A percentile compares a stretch with the other conserved stretches of the same genome.
phyloP scores from a whole-genome alignment of 2,888 invertebrate genomes.

The Ceraclea dissimilis region DNA sequence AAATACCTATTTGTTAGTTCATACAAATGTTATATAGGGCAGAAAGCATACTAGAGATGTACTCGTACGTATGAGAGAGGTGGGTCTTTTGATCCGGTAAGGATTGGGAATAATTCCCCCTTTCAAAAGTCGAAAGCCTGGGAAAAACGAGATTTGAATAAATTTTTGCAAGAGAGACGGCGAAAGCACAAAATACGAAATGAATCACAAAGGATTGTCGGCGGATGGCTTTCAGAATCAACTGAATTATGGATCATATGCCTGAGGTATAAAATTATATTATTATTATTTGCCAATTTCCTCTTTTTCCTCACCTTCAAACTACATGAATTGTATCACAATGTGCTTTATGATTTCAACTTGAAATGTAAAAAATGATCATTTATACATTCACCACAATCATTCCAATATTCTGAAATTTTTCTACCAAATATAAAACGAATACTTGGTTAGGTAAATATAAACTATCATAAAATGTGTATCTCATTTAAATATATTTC shows the following conservation, averaged over 20 bases:
- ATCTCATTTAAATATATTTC: no score
- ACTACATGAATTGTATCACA: not conserved
- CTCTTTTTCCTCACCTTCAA: not conserved
- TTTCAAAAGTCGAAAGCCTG: constrained; percentile 22
- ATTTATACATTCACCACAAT: no score
- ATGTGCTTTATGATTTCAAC: no score
- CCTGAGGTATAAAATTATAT: constrained; percentile 6
- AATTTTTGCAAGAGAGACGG: constrained; percentile 15
- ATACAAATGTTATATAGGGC: no score
- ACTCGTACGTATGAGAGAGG: not conserved
- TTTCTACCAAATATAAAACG: no score
- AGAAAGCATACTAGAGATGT: no score
- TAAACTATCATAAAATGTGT: no score
- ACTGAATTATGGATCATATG: constrained; percentile 20
- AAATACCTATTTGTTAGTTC: no score
- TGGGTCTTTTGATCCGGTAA: constrained; percentile 2
- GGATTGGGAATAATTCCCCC: constrained; percentile 23
- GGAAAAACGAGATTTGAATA: constrained; percentile 26
- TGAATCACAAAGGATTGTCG: constrained; percentile 23
- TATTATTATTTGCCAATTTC: constrained; percentile 4
- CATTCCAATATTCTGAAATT: no score
- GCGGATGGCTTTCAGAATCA: constrained; percentile 16
- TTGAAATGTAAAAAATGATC: no score
- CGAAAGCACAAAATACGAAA: constrained; percentile 21
- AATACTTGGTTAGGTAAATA: no score